Conservation (phyloP, 1,140 invertebrate genomes). For the Trachymyrmex septentrionalis region DNA sequence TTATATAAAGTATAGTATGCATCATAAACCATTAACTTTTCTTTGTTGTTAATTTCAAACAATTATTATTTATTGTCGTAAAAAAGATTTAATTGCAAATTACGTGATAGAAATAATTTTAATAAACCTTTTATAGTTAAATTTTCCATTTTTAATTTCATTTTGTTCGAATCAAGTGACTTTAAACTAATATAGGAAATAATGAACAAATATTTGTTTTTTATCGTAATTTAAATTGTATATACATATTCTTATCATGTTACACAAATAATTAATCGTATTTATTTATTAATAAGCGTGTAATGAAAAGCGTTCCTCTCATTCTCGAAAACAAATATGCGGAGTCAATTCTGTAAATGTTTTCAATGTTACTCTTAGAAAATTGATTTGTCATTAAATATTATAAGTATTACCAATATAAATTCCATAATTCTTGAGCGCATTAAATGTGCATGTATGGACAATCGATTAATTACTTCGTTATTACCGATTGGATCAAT, state of each 20-base stretch:
- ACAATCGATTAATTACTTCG: slow-evolving; percentile 8
- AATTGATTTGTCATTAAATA: slow-evolving; percentile 30
- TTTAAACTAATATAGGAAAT: slow-evolving; percentile 11
- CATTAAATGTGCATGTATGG: not conserved
- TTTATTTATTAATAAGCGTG: not conserved
- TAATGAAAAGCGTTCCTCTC: not conserved
- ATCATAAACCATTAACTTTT: not conserved
- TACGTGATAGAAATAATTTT: not conserved
- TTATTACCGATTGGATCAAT: slow-evolving; percentile 14
- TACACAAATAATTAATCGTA: not conserved
- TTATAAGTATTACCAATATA: slow-evolving; percentile 6
- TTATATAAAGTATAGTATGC: not conserved
- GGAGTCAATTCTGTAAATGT: not conserved
- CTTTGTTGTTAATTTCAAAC: not conserved
- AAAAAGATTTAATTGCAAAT: not conserved
- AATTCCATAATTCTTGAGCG: slow-evolving; percentile 27
- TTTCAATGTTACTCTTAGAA: slow-evolving; percentile 5
- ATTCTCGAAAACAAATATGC: not conserved
- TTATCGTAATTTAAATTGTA: slow-evolving; percentile 25
- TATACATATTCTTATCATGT: not conserved
- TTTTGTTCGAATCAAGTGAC: not conserved
- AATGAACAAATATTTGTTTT: slow-evolving; percentile 1
- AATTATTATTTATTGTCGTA: not conserved
- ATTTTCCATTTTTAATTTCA: slow-evolving; percentile 7
- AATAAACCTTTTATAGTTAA: not conserved